These are phyloP conservation scores for Plectrocnemia conspersa DNA, from an alignment of 1,140 invertebrate genomes.

Conservation along the genomic window DNA sequence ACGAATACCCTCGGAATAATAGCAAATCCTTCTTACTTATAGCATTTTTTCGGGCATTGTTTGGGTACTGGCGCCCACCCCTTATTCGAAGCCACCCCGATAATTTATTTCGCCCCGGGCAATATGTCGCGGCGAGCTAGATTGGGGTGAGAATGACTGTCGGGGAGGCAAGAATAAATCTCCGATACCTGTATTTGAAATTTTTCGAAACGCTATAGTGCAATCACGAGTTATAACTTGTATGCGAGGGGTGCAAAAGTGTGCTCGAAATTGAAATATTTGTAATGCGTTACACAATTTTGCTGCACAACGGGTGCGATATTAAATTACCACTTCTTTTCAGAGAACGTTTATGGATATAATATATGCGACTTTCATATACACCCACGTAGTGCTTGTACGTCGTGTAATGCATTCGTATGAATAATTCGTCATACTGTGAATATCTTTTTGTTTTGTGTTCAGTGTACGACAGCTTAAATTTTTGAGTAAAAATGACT, in stretches of 20 bases:
- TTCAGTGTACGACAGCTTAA: too few relatives aligned
- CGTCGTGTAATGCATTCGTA: too few relatives aligned
- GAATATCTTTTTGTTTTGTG: too few relatives aligned
- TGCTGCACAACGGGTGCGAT: not conserved
- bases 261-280: constrained; percentile 10
- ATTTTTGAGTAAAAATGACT: too few relatives aligned
- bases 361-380: too few relatives aligned
- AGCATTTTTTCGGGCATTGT: not conserved
- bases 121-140: constrained; percentile 1
- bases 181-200: constrained; percentile 6
- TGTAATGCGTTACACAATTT: constrained; percentile 1
- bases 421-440: too few relatives aligned
- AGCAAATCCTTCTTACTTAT: not conserved
- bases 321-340: constrained; percentile 2
- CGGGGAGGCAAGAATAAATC: not conserved
- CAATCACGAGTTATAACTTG: too few relatives aligned
- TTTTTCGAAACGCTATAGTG: constrained; percentile 5
- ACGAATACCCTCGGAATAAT: too few relatives aligned
- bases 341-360: too few relatives aligned
- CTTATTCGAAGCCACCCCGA: not conserved
- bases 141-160: not conserved
- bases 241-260: not conserved
- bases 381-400: too few relatives aligned
- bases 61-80: not conserved
- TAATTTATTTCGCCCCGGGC: constrained; percentile 6